Evolutionary conservation across 92 coral and sea anemone genomes (phyloP).

Genomic region (Scolanthus callimorphus): DNA sequence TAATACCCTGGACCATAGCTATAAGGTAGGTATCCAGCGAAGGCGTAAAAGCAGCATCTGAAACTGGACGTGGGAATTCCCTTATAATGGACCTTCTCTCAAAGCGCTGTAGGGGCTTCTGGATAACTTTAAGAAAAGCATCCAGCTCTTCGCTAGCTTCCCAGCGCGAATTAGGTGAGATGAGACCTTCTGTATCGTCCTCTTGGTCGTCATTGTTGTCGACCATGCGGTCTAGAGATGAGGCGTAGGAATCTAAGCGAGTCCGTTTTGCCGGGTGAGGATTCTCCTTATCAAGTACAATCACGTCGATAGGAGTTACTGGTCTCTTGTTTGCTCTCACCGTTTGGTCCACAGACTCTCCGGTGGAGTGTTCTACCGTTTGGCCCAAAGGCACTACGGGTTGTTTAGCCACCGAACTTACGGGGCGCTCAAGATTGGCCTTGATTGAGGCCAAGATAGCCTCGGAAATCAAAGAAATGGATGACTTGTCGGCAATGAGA

Average conservation of each 20-base stretch:
- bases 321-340: background rate
- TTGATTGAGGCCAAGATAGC: slow-evolving; percentile 17
- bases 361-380: slow-evolving; percentile 1
- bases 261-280: too few species aligned
- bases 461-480: slow-evolving; percentile 15
- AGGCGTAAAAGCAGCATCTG: slow-evolving; percentile 37
- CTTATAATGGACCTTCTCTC: too few species aligned
- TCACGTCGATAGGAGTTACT: slow-evolving; percentile 5
- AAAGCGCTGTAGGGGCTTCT: too few species aligned
- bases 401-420: too few species aligned
- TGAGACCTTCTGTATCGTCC: slow-evolving; percentile 13
- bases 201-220: too few species aligned
- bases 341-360: slow-evolving; percentile 20
- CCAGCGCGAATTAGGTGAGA: slow-evolving; percentile 31
- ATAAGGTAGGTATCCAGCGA: slow-evolving; percentile 19
- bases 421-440: slow-evolving; percentile 11
- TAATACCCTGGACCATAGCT: slow-evolving; percentile 7
- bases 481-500: slow-evolving; percentile 48
- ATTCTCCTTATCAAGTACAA: slow-evolving; percentile 2
- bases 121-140: too few species aligned
- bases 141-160: slow-evolving; percentile 28
- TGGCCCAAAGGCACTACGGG: too few species aligned
- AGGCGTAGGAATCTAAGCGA: too few species aligned
- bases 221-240: too few species aligned
- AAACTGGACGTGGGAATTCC: slow-evolving; percentile 31